phyloP scores from a whole-genome alignment of 2,888 invertebrate genomes.

The Melipona beecheii region DNA sequence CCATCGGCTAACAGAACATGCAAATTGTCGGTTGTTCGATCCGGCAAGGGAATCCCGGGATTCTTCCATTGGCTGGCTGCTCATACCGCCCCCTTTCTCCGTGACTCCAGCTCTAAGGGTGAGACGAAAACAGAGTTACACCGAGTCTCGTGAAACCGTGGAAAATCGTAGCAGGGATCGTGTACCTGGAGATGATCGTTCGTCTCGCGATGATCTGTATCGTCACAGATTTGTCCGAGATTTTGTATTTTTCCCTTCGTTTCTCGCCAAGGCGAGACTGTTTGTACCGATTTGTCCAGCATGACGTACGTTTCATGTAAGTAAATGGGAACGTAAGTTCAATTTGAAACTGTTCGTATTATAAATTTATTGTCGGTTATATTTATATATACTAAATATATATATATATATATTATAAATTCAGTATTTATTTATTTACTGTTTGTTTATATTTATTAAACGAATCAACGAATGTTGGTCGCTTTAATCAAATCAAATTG shows the following conservation, averaged over 20 bases:
- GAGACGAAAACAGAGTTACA: conserved; percentile 49
- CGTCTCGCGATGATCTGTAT: not conserved
- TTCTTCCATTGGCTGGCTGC: conserved; percentile 61
- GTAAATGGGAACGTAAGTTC: too few species aligned
- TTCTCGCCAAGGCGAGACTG: not conserved
- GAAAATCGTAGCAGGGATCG: conserved; percentile 64
- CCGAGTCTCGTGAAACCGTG: conserved; percentile 64
- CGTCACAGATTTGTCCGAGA: not conserved
- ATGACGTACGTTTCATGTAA: too few species aligned
- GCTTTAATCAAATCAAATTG: too few species aligned
- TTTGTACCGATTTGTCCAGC: too few species aligned
- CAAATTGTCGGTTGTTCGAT: conserved; percentile 72
- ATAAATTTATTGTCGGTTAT: too few species aligned
- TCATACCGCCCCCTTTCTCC: not conserved
- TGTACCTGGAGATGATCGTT: conserved; percentile 58
- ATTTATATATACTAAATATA: too few species aligned
- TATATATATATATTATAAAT: too few species aligned
- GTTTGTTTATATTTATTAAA: too few species aligned
- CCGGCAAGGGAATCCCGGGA: conserved; percentile 56
- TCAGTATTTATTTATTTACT: too few species aligned
- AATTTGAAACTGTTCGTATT: too few species aligned
- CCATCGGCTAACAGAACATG: conserved; percentile 71
- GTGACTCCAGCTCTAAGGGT: conserved; percentile 8
- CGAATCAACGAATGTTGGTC: too few species aligned
- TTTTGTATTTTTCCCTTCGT: not conserved